Conservation (phyloP, 2,888 invertebrate genomes). For the Eumerus sabulonum region DNA sequence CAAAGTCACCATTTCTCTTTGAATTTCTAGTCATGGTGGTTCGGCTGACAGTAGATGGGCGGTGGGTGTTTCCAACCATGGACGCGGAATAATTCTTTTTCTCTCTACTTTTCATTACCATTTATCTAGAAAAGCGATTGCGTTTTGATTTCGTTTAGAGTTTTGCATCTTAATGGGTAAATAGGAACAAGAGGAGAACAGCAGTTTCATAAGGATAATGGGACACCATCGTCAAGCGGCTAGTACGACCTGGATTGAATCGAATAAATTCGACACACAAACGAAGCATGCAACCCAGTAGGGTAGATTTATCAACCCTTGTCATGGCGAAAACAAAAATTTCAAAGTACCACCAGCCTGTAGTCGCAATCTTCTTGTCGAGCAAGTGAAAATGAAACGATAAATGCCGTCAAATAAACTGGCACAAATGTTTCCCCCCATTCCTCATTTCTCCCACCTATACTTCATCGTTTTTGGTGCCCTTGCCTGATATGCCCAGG, state of each 20-base stretch:
- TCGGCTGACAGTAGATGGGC: too few species aligned
- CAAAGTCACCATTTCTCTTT: constrained; percentile 35
- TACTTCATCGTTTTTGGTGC: too few species aligned
- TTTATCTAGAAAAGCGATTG: constrained; percentile 51
- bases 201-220: too few species aligned
- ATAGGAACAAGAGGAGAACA: constrained; percentile 19
- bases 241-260: constrained; percentile 1
- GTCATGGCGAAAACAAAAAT: too few species aligned
- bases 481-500: too few species aligned
- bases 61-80: not conserved
- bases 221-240: too few species aligned
- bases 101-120: constrained; percentile 51
- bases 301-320: constrained; percentile 55
- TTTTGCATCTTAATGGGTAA: not conserved
- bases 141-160: not conserved
- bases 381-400: constrained; percentile 38
- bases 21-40: constrained; percentile 21
- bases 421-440: constrained; percentile 40
- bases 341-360: constrained; percentile 12
- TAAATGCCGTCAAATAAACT: constrained; percentile 60
- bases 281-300: constrained; percentile 13
- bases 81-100: too few species aligned
- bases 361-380: constrained; percentile 9
- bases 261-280: constrained; percentile 44
- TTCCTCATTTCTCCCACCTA: too few species aligned